Evolutionary conservation across 2,113 vertebrate species (phyloP).

Genomic region (Maylandia zebra): DNA sequence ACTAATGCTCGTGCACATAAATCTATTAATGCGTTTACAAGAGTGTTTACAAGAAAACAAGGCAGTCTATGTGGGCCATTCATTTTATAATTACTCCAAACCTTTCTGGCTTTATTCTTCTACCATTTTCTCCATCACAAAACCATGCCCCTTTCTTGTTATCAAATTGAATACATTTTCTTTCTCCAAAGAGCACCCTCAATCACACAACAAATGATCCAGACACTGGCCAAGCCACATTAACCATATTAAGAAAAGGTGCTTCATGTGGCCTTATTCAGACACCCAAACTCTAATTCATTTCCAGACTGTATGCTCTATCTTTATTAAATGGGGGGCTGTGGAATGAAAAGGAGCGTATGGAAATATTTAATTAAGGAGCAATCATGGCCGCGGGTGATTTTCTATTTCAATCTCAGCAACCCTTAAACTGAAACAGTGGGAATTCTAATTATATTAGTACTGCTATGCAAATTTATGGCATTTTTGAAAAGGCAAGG

Average conservation of each 20-base stretch:
- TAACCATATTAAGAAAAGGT: constrained; percentile 13
- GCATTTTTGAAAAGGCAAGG: constrained; percentile 64
- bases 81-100: background rate
- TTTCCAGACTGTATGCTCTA: constrained; percentile 3
- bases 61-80: background rate
- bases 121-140: background rate
- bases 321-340: constrained; percentile 32
- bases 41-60: background rate
- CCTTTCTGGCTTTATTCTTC: background rate
- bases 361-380: constrained; percentile 72
- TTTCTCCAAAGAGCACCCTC: background rate
- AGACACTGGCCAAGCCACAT: background rate
- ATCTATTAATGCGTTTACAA: background rate
- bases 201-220: constrained; percentile 32
- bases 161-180: background rate
- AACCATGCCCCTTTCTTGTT: background rate
- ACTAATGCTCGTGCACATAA: background rate
- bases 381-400: constrained; percentile 68
- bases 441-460: constrained; percentile 75
- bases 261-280: background rate
- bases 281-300: constrained; percentile 29
- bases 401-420: constrained; percentile 69
- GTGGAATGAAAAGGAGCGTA: constrained; percentile 18
- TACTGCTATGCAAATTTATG: constrained; percentile 74
- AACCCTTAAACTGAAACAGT: constrained; percentile 68